Conservation (phyloP, 2,888 invertebrate genomes). For the Heteropelma amictum region DNA sequence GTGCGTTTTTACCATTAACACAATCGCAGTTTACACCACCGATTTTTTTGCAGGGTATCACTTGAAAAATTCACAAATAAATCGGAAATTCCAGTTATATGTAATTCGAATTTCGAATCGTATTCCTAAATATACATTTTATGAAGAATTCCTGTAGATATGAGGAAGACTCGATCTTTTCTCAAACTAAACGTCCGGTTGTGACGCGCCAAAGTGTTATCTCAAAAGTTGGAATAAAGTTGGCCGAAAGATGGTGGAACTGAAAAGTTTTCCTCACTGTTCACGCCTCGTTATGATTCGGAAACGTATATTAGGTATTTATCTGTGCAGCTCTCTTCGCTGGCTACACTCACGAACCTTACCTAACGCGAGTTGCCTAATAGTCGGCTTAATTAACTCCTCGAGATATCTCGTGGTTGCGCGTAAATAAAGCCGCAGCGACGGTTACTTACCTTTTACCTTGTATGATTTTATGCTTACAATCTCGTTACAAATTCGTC, state of each 20-base stretch:
- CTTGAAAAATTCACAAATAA: too few relatives aligned
- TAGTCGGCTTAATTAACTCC: conserved; percentile 52
- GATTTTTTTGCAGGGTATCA: too few relatives aligned
- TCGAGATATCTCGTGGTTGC: conserved; percentile 13
- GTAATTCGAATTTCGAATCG: too few relatives aligned
- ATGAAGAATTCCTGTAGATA: too few relatives aligned
- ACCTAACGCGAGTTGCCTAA: conserved; percentile 42
- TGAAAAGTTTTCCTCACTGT: conserved; percentile 22
- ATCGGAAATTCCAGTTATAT: too few relatives aligned
- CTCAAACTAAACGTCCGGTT: not conserved
- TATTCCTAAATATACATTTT: too few relatives aligned
- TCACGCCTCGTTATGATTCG: not conserved
- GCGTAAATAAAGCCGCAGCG: conserved; percentile 48
- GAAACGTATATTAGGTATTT: not conserved
- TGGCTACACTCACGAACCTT: not conserved
- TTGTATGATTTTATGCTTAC: conserved; percentile 16
- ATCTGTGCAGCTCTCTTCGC: not conserved
- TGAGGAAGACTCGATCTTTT: conserved; percentile 19
- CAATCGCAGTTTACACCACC: too few relatives aligned
- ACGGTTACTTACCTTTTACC: conserved; percentile 36
- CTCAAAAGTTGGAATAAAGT: conserved; percentile 19
- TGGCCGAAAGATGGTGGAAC: conserved; percentile 1
- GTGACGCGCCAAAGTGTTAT: not conserved
- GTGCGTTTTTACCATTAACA: too few relatives aligned
- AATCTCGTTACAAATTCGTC: conserved; percentile 6